Evolutionary conservation across 2,797 vertebrate genomes (phyloP).

Genomic region (Eulemur mongoz): DNA sequence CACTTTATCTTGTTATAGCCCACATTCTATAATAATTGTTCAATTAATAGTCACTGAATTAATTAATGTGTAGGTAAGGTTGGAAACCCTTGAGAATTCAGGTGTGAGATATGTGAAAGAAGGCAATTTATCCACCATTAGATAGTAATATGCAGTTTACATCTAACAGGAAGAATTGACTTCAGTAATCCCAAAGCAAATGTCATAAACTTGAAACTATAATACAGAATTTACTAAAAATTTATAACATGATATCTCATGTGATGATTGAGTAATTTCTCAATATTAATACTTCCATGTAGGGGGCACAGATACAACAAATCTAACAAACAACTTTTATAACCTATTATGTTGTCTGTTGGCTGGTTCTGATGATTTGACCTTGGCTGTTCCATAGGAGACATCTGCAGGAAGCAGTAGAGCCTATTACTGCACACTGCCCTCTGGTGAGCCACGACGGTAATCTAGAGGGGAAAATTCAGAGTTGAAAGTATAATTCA

Average conservation of each 20-base stretch:
- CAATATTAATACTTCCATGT: neutral
- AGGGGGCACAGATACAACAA: neutral
- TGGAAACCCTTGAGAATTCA: neutral
- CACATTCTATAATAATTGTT: neutral
- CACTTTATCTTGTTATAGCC: neutral
- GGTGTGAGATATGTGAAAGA: neutral
- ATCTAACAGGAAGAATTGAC: neutral
- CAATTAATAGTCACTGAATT: neutral
- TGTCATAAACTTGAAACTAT: neutral
- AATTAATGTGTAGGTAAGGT: neutral
- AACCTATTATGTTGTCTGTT: neutral
- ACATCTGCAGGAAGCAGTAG: neutral
- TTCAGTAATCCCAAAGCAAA: neutral
- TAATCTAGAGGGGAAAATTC: constrained; percentile 48
- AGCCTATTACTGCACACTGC: constrained; percentile 24
- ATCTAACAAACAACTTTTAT: neutral
- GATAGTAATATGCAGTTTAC: neutral
- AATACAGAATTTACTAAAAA: neutral
- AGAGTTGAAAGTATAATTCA: neutral
- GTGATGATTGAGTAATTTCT: neutral
- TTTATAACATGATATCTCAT: neutral
- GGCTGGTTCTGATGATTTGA: neutral
- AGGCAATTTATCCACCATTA: neutral
- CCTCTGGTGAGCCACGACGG: constrained; percentile 63
- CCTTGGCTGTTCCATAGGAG: constrained; percentile 31